Percentiles rank a stretch among this genome's conserved stretches.
Conservation (phyloP, 2,113 vertebrate genomes). For the Ramphastos sulfuratus region DNA sequence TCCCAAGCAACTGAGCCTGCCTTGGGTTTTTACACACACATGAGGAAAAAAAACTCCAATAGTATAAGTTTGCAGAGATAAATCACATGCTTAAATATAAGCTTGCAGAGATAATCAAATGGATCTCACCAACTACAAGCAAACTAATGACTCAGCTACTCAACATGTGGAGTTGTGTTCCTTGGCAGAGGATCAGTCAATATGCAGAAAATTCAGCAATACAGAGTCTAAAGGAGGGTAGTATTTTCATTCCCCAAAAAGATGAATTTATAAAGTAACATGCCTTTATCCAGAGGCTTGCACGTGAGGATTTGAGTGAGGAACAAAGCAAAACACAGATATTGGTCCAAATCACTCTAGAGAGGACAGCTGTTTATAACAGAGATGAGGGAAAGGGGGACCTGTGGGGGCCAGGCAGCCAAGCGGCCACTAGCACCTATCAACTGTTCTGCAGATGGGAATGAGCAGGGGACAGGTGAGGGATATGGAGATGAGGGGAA, state of each 20-base stretch:
- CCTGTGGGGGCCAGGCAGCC: not conserved
- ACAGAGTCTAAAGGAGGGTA: not conserved
- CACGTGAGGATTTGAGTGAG: not conserved
- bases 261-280: not conserved
- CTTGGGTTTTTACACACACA: not conserved
- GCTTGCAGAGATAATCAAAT: not conserved
- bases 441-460: not conserved
- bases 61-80: not conserved
- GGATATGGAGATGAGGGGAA: not conserved
- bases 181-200: not conserved
- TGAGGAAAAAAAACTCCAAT: not conserved
- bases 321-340: not conserved
- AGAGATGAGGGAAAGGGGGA: not conserved
- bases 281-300: not conserved
- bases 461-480: not conserved
- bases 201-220: not conserved
- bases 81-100: not conserved
- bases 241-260: not conserved
- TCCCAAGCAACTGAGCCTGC: not conserved
- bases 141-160: not conserved
- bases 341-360: not conserved
- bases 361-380: not conserved
- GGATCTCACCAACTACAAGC: not conserved
- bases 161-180: fast-evolving
- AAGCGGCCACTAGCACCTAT: not conserved